Percentiles rank a stretch among this genome's conserved stretches.
Conservation (phyloP, 2,888 invertebrate species). For the Agonum fuliginosum region DNA sequence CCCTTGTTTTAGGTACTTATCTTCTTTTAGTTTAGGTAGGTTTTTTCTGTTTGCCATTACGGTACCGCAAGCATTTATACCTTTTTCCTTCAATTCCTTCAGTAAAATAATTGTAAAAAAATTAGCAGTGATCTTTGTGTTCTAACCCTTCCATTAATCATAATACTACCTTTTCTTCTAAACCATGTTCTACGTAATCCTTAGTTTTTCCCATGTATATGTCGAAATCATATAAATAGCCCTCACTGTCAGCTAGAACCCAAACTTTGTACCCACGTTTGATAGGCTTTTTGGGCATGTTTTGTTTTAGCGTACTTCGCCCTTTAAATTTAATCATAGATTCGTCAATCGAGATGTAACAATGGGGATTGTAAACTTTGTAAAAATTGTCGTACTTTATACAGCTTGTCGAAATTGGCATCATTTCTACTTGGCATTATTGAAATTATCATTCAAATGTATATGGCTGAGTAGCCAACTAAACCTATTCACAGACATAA, state of each 20-base stretch:
- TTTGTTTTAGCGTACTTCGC: slow-evolving; percentile 37
- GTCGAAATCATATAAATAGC: slow-evolving; percentile 43
- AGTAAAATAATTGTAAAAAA: slow-evolving; percentile 3
- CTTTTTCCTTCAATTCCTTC: slow-evolving; percentile 26
- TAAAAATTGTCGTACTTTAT: slow-evolving; percentile 61
- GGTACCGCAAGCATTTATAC: slow-evolving; percentile 31
- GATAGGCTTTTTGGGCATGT: slow-evolving; percentile 36
- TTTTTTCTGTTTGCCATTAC: slow-evolving; percentile 44
- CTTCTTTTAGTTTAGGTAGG: slow-evolving; percentile 17
- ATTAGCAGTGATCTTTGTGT: neutral
- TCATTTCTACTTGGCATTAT: neutral
- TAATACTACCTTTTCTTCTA: slow-evolving; percentile 47
- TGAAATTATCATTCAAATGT: slow-evolving; percentile 21
- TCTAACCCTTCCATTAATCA: slow-evolving; percentile 28
- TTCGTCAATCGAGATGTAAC: slow-evolving; percentile 33
- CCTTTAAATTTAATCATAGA: slow-evolving; percentile 48
- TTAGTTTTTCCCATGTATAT: slow-evolving; percentile 51
- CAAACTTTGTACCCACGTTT: slow-evolving; percentile 1
- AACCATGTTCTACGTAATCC: slow-evolving; percentile 36
- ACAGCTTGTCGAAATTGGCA: slow-evolving; percentile 52
- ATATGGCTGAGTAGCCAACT: slow-evolving; percentile 4
- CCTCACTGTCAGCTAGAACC: slow-evolving; percentile 21
- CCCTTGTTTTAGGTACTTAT: slow-evolving; percentile 54
- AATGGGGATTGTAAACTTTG: slow-evolving; percentile 36
- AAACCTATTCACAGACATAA: slow-evolving; percentile 13